Evolutionary conservation across 2,888 invertebrate species (phyloP), one percentile per base, ranked within the genome.

Genomic region (Phymatocera aterrima): DNA sequence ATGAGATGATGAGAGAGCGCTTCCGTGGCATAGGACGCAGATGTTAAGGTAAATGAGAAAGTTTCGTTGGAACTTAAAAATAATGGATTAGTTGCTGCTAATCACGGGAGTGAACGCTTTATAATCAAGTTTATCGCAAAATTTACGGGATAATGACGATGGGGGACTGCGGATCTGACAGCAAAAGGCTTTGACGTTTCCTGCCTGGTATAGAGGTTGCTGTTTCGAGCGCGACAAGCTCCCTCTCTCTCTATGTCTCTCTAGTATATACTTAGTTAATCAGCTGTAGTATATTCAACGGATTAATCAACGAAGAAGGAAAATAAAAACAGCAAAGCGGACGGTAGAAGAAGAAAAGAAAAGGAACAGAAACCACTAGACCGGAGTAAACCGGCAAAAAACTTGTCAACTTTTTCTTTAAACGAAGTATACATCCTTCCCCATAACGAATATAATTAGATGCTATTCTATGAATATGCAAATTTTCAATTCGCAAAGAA

Each of bases 101-200:
- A 72, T 72, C 72, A 51, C 72, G 72, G 48, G 18, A 72, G 68
- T 28, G 72, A 51, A 72, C 28, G 72, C 34, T 72, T 51, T 72
- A 51, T 72, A 72, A 72, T 72, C 51, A 72, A 72, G 72, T 72
- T 72, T 72, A 72, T 72, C 72, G 72, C 51, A 51, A 72, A 72
- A 51, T 51, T 18, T 8, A 46, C 51, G 21, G 6, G 21, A 24
- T 8, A 24, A 24, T 21, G 57, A n/a, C 4, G 24, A 24, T 24
- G n/a, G 57, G 60, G 24, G 28, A n/a, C 3, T 43, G 12, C 18
- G 6, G 10, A 72, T 72, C 31, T 51, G 72, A 72, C 48, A 72
- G 72, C 72, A 21, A 46, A 43, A 68, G 68, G 34, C 72, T 51
- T 72, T 72, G 72, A 72, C 72, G 72, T 72, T 51, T 72, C 1